Conservation (phyloP, 30 jellyfish, hydroid and myxozoan species). For the Haliclystus octoradiatus region DNA sequence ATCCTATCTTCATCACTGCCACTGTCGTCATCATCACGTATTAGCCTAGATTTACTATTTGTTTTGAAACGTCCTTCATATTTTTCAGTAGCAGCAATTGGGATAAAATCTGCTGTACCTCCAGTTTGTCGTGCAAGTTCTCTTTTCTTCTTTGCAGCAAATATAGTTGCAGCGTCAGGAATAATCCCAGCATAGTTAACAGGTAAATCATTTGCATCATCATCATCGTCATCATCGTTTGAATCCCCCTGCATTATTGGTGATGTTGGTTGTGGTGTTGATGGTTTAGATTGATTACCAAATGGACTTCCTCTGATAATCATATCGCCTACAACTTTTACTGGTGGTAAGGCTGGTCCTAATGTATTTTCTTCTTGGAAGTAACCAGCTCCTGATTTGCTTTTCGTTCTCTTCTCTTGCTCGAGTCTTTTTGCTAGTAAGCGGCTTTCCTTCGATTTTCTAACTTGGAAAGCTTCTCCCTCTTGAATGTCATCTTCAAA, state of each 20-base stretch:
- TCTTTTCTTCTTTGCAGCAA: constrained; percentile 91
- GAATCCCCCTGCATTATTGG: constrained; percentile 3
- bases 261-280: not conserved
- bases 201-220: constrained; percentile 10
- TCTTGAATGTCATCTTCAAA: constrained; percentile 77
- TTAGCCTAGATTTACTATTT: constrained; percentile 54
- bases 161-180: constrained; percentile 99
- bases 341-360: not conserved
- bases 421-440: constrained; percentile 36
- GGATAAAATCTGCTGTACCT: constrained; percentile 64
- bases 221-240: constrained; percentile 35
- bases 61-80: constrained; percentile 51
- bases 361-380: not conserved
- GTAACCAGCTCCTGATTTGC: not conserved
- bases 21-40: constrained; percentile 86
- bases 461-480: constrained; percentile 72
- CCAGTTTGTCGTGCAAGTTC: constrained; percentile 94
- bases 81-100: constrained; percentile 45
- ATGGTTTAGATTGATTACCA: not conserved
- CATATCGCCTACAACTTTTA: not conserved
- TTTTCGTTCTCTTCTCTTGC: constrained; percentile 60
- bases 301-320: not conserved
- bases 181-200: constrained; percentile 49
- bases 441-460: constrained; percentile 73
- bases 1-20: constrained; percentile 87